Evolutionary conservation across 2,113 vertebrate genomes (phyloP), one percentile per base, ranked within the genome.

Genomic region (Malurus elegans): DNA sequence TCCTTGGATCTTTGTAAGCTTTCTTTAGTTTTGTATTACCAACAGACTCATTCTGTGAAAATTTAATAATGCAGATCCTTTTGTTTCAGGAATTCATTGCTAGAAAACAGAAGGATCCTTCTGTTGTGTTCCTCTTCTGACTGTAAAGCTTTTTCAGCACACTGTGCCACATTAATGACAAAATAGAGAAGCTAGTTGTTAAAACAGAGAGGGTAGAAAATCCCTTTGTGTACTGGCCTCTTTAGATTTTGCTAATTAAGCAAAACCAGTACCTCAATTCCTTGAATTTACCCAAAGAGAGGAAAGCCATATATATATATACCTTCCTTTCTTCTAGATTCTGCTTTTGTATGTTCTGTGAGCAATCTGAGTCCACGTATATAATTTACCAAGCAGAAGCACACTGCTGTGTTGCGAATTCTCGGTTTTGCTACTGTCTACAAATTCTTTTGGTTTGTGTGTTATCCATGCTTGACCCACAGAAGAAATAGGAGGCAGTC

Each of bases 51-150:
- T 93, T 92, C 38, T 75, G 73, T 51, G 73, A 75, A 88, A 91
- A 94, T 86, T 67, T 78, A 93, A 78, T 83, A 90, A 75, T 73
- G 50, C 54, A 86, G 60, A 88, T 86, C 54, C 90, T 92, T 80
- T 64, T 67, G 65, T 86, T 91, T 93, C 23, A 40, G 60, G 64
- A 79, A 91, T 81, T 84, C 67, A 72, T 69, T 80, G 40, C 67
- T 92, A 54, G 80, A 94, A 88, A 65, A 29, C 62, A 76, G 67
- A 84, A 81, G 20, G 48, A 83, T 64, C 45, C n/a, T 88, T 73
- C 74, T 90, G 23, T 75, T 5, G 0, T 69, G 29, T 29, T 69
- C 21, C 8, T 44, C 12, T 61, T 34, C 10, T 36, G 36, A 40
- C 54, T 76, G 36, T 61, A 90, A 70, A 79, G 75, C 17, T 84